phyloP scores from a whole-genome alignment of 2,888 invertebrate genomes.

The Leucania comma region DNA sequence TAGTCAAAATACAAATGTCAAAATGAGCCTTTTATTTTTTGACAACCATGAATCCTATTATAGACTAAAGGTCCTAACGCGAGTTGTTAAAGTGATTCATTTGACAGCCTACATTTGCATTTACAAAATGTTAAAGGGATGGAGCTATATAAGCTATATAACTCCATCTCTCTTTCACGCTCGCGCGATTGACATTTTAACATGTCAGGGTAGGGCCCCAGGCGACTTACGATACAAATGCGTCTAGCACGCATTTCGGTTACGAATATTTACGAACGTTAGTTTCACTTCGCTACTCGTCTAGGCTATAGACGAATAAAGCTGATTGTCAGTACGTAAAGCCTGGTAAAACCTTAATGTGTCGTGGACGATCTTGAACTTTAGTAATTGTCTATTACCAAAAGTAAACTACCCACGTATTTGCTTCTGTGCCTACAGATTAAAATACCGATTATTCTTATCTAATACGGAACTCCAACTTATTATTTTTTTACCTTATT shows the following conservation, averaged over 20 bases:
- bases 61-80: too few relatives aligned
- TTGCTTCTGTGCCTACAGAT: neutral
- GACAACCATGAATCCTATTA: too few relatives aligned
- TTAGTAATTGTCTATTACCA: neutral
- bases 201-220: too few relatives aligned
- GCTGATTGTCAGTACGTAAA: neutral
- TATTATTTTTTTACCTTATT: conserved; percentile 4
- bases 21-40: too few relatives aligned
- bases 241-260: neutral
- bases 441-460: neutral
- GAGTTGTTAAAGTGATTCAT: too few relatives aligned
- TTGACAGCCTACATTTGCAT: too few relatives aligned
- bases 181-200: too few relatives aligned
- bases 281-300: neutral
- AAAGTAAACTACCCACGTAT: neutral
- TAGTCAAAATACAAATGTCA: too few relatives aligned
- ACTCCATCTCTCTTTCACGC: too few relatives aligned
- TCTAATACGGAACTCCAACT: conserved; percentile 3
- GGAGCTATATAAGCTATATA: too few relatives aligned
- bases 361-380: neutral
- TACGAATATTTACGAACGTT: neutral
- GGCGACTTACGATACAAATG: neutral
- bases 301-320: neutral
- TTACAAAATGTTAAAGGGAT: too few relatives aligned
- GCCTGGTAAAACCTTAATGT: neutral